Base-by-base conservation (phyloP, 2,797 vertebrate genomes). In the Zenarchopterus dispar region DNA sequence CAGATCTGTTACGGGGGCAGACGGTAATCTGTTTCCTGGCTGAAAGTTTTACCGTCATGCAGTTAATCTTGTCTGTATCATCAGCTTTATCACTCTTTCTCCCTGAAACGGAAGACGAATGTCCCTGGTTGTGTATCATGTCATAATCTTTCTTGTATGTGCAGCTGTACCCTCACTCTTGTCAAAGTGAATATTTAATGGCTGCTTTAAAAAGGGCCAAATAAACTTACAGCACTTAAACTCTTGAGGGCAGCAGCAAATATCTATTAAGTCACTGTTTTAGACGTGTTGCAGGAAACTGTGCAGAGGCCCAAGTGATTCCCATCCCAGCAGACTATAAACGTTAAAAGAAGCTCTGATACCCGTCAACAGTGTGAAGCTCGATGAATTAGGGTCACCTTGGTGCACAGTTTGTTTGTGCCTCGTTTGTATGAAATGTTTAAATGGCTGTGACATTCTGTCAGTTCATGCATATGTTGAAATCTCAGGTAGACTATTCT, bases 361-460 rank as follows among this genome's bases (percentile, higher is more conserved):
- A 50, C 69, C 70, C 78, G 78, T 83, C 63, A 67, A 80, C 0
- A 15, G 50, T 77, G 74, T 77, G 73, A 66, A 75, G 80, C 77
- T 76, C 62, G 26, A 69, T 80, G 71, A 81, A 81, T 75, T 62
- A 62, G 67, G 81, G 87, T 85, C 82, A 89, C 86, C 84, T 88
- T 84, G 80, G 53, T 73, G 61, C 59, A 9, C 53, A 19, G 47
- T 78, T 62, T 74, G 72, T 78, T 84, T 75, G 65, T 77, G 73
- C 57, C 44, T 48, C 68, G 47, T 63, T 67, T 80, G 63, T 61
- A 70, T 67, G 36, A 39, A 39, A 8, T 39, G 36, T 39, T 39
- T 10, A 13, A 39, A 13, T 13, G 36, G 36, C 16, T 39, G 13
- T 39, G 36, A 39, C 36, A 16, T 4, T 1, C 47, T 62, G 15